phyloP scores from a whole-genome alignment of 2,888 invertebrate genomes.

The Philaethria dido region DNA sequence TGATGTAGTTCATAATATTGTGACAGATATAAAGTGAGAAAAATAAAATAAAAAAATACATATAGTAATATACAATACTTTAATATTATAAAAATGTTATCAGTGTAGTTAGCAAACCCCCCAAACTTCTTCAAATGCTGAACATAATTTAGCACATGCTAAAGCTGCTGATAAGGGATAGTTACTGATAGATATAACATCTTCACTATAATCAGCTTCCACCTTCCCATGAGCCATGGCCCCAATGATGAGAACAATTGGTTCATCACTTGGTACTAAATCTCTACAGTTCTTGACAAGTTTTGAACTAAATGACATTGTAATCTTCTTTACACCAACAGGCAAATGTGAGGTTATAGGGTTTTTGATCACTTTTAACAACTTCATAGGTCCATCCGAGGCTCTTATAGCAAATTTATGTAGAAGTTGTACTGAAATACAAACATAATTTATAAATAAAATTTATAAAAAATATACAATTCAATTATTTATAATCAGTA shows the following conservation, averaged over 20 bases:
- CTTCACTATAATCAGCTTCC: conserved; percentile 94
- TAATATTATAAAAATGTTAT: conserved; percentile 11
- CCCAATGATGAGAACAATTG: conserved; percentile 95
- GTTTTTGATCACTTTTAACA: conserved; percentile 98
- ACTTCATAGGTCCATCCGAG: conserved; percentile 93
- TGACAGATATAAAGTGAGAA: neutral
- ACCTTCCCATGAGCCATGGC: conserved; percentile 99
- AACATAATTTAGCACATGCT: conserved; percentile 97
- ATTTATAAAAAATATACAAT: neutral
- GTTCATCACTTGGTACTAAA: conserved; percentile 91
- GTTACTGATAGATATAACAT: conserved; percentile 95
- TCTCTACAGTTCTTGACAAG: conserved; percentile 87
- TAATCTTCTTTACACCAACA: conserved; percentile 94
- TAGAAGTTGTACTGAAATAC: conserved; percentile 93
- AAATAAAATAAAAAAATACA: conserved; percentile 1
- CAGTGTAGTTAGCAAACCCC: conserved; percentile 71
- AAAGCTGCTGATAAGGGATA: conserved; percentile 98
- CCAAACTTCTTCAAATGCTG: conserved; percentile 98
- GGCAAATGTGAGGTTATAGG: conserved; percentile 97
- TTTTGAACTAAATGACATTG: conserved; percentile 94
- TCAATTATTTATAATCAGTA: neutral
- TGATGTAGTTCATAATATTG: too few species aligned
- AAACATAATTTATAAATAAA: conserved; percentile 5
- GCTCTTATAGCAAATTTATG: conserved; percentile 97
- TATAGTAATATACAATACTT: neutral